Percentiles rank a stretch among this genome's conserved stretches.
Evolutionary conservation across 2,113 vertebrate species (phyloP).

Genomic region (Neotragus pygmaeus): DNA sequence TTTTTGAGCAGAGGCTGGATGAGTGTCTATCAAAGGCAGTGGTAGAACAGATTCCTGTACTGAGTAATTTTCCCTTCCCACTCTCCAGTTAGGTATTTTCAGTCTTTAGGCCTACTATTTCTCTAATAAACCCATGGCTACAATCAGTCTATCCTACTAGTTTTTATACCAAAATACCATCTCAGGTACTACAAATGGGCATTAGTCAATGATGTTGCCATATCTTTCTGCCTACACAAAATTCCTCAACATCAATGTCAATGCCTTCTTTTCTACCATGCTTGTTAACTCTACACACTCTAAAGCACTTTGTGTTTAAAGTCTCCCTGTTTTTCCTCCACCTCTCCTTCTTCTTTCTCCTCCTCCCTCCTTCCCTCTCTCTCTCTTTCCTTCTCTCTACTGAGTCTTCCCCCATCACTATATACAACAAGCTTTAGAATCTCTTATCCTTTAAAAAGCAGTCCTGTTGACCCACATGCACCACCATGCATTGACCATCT

Average conservation of each 20-base stretch:
- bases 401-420: not conserved
- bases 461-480: not conserved
- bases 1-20: not conserved
- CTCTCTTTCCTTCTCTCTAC: not conserved
- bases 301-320: not conserved
- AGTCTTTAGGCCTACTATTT: not conserved
- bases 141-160: not conserved
- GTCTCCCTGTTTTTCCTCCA: not conserved
- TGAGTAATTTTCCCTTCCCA: not conserved
- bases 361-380: fast-evolving
- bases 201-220: not conserved
- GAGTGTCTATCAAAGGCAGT: not conserved
- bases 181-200: not conserved
- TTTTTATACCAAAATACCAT: not conserved
- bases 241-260: not conserved
- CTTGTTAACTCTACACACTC: not conserved
- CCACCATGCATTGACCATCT: not conserved
- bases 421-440: not conserved
- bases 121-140: not conserved
- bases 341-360: not conserved
- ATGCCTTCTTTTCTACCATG: not conserved
- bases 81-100: not conserved
- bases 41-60: not conserved
- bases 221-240: not conserved
- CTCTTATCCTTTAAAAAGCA: not conserved